phyloP scores from a whole-genome alignment of 2,113 vertebrate genomes.

The Dascyllus trimaculatus region DNA sequence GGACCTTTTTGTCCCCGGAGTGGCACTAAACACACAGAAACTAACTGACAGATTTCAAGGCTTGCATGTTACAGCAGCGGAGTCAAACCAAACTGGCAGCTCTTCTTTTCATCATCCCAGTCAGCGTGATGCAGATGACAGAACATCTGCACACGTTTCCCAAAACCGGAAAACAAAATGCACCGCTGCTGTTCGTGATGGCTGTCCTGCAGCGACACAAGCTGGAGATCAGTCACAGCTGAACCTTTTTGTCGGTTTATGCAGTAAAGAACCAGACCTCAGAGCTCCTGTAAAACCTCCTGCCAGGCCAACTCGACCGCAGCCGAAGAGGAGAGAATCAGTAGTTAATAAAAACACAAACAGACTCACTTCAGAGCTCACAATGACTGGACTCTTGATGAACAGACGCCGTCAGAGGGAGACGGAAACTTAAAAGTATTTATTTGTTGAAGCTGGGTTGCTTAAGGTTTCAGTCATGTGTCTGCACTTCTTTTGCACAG shows the following conservation, averaged over 20 bases:
- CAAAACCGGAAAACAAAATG: neutral
- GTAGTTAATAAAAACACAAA: too few species aligned
- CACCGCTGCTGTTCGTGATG: neutral
- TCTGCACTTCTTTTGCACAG: too few species aligned
- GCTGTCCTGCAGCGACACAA: neutral
- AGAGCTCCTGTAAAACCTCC: neutral
- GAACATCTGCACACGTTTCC: too few species aligned
- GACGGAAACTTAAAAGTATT: neutral
- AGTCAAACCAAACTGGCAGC: too few species aligned
- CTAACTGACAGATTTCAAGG: too few species aligned
- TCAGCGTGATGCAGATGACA: too few species aligned
- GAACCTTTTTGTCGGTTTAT: conserved; percentile 4
- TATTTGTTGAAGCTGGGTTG: too few species aligned
- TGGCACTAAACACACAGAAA: conserved; percentile 22
- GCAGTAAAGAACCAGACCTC: neutral
- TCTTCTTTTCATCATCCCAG: too few species aligned
- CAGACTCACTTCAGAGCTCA: conserved; percentile 18
- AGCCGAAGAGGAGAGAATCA: neutral
- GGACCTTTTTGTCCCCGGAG: conserved; percentile 80
- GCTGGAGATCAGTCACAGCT: neutral
- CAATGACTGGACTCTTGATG: conserved; percentile 34
- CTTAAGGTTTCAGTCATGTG: too few species aligned
- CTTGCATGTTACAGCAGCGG: too few species aligned
- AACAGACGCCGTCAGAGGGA: conserved; percentile 1
- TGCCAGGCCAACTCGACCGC: neutral